Conservation (phyloP, 2,888 invertebrate species). For the Troglohyphantes excavatus region DNA sequence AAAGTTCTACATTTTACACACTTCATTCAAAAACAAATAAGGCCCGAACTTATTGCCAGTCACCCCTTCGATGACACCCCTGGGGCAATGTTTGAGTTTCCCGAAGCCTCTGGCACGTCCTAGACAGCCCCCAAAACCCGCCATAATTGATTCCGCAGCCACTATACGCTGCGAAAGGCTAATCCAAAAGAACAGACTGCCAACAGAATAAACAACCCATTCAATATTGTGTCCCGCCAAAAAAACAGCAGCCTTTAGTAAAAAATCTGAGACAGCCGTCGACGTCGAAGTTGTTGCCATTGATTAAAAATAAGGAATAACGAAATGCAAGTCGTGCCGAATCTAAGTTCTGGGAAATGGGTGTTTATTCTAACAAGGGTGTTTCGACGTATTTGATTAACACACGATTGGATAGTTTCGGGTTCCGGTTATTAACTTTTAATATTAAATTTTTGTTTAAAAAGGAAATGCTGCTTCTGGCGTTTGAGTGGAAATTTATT, state of each 20-base stretch:
- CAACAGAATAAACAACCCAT: slow-evolving; percentile 31
- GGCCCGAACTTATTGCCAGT: slow-evolving; percentile 44
- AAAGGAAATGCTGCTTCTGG: background rate
- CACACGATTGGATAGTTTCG: slow-evolving; percentile 16
- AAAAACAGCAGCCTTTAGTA: background rate
- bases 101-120: slow-evolving; percentile 20
- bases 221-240: background rate
- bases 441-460: slow-evolving; percentile 30
- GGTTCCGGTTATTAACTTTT: slow-evolving; percentile 30
- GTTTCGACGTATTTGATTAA: slow-evolving; percentile 37
- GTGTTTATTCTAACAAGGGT: slow-evolving; percentile 13
- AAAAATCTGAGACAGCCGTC: background rate
- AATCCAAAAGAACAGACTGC: slow-evolving; percentile 32
- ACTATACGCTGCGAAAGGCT: background rate
- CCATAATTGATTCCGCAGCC: slow-evolving; percentile 58
- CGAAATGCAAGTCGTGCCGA: slow-evolving; percentile 31
- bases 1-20: slow-evolving; percentile 44
- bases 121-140: background rate
- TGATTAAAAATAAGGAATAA: slow-evolving; percentile 37
- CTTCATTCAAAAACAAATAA: slow-evolving; percentile 41
- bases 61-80: slow-evolving; percentile 24
- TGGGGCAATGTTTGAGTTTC: slow-evolving; percentile 58
- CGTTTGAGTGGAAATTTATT: slow-evolving; percentile 25
- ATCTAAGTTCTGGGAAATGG: slow-evolving; percentile 30
- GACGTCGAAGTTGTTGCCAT: background rate